Conservation (phyloP, 2,888 invertebrate species). For the Diaperis boleti region DNA sequence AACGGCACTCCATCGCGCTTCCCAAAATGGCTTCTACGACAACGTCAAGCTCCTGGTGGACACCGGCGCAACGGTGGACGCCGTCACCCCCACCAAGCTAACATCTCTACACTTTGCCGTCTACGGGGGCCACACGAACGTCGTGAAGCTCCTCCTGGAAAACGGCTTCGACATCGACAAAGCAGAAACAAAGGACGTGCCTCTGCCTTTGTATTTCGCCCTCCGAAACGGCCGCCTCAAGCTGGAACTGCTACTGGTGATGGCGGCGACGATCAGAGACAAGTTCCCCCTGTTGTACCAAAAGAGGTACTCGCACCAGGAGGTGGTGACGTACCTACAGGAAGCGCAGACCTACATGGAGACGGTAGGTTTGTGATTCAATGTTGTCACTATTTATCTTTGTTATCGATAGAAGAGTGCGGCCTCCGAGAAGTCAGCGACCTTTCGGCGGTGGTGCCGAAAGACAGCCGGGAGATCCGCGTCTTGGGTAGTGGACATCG, state of each 20-base stretch:
- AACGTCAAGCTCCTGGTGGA: not conserved
- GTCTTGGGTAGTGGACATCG: too few species aligned
- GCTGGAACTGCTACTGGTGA: slow-evolving; percentile 1
- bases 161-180: not conserved
- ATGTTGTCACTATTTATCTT: not conserved
- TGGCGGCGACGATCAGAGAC: not conserved
- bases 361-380: not conserved
- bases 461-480: too few species aligned
- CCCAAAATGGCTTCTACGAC: not conserved
- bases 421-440: not conserved
- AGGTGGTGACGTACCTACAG: slow-evolving; percentile 2
- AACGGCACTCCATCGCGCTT: not conserved
- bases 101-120: slow-evolving; percentile 3
- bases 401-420: not conserved
- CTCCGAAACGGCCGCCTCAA: not conserved
- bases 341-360: not conserved
- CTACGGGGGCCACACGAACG: slow-evolving; percentile 5
- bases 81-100: not conserved
- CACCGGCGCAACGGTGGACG: not conserved
- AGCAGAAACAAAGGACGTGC: not conserved
- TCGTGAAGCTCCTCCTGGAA: not conserved
- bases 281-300: not conserved
- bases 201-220: slow-evolving; percentile 3
- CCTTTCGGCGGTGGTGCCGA: too few species aligned
- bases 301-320: not conserved